These are phyloP conservation scores for Forbesichthys papilliferus DNA, from an alignment of 2,113 vertebrate species.

Conservation along the genomic window DNA sequence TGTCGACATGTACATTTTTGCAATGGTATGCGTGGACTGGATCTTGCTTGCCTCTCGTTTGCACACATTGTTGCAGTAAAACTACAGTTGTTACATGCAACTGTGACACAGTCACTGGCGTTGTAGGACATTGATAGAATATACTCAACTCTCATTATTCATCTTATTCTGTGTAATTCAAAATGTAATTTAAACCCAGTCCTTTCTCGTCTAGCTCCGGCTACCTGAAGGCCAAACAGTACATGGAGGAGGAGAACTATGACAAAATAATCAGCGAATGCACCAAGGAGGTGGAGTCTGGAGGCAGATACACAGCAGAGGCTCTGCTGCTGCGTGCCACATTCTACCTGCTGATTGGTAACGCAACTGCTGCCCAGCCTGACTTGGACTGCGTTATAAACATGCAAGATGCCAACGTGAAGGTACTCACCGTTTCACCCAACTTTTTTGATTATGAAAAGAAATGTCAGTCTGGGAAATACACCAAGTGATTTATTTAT, in stretches of 20 bases:
- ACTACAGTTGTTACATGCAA: no score
- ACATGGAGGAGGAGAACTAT: conserved; percentile 99
- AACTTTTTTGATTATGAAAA: no score
- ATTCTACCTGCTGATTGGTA: conserved; percentile 97
- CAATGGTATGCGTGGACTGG: no score
- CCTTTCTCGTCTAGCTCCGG: conserved; percentile 76
- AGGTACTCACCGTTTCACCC: conserved; percentile 75
- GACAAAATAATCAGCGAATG: conserved; percentile 99
- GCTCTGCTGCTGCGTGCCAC: conserved; percentile 94
- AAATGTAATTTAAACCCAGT: not conserved
- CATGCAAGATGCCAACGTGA: conserved; percentile 92
- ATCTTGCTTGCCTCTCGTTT: no score
- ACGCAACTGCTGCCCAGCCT: conserved; percentile 90
- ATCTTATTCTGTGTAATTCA: not conserved
- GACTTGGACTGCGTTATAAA: conserved; percentile 95
- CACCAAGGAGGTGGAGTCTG: conserved; percentile 94
- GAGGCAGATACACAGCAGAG: conserved; percentile 90
- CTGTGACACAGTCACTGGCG: no score
- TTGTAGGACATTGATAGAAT: no score
- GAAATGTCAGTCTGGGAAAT: no score
- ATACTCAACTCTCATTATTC: no score
- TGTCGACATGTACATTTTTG: no score
- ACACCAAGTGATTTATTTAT: no score
- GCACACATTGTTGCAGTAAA: no score
- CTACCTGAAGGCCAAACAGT: conserved; percentile 97